These are phyloP conservation scores for Pogonognathellus flavescens DNA, from an alignment of 1,140 invertebrate species.

Conservation along the genomic window DNA sequence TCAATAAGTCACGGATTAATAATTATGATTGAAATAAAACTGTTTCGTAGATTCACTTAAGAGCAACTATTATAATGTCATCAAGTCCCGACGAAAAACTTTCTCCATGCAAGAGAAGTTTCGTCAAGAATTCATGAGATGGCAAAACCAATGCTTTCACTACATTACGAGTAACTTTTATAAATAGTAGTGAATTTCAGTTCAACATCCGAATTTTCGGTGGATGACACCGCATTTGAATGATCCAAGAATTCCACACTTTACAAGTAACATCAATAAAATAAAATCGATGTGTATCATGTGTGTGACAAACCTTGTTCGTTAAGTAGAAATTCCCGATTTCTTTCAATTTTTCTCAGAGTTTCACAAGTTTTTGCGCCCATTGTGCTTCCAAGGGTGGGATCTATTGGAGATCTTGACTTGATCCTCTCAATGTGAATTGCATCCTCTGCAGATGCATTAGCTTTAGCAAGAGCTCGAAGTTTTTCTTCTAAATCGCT, in stretches of 20 bases:
- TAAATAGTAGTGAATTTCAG: too few relatives aligned
- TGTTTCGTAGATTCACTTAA: too few relatives aligned
- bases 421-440: conserved; percentile 88
- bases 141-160: conserved; percentile 19
- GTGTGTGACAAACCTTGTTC: conserved; percentile 81
- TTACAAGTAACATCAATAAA: too few relatives aligned
- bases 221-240: too few relatives aligned
- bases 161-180: not conserved
- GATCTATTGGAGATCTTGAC: conserved; percentile 82
- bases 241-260: too few relatives aligned
- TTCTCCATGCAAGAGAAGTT: not conserved
- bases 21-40: too few relatives aligned
- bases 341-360: conserved; percentile 89
- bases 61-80: too few relatives aligned
- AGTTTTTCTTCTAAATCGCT: conserved; percentile 67
- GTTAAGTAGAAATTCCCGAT: conserved; percentile 86
- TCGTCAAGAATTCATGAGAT: not conserved
- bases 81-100: too few relatives aligned
- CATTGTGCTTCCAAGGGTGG: conserved; percentile 77
- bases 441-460: conserved; percentile 82
- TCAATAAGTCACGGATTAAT: too few relatives aligned
- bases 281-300: not conserved
- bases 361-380: conserved; percentile 89
- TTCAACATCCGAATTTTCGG: too few relatives aligned
- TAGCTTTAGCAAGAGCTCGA: conserved; percentile 60